Conservation (phyloP, 1,140 invertebrate species). For the Rhopalosiphum maidis region DNA sequence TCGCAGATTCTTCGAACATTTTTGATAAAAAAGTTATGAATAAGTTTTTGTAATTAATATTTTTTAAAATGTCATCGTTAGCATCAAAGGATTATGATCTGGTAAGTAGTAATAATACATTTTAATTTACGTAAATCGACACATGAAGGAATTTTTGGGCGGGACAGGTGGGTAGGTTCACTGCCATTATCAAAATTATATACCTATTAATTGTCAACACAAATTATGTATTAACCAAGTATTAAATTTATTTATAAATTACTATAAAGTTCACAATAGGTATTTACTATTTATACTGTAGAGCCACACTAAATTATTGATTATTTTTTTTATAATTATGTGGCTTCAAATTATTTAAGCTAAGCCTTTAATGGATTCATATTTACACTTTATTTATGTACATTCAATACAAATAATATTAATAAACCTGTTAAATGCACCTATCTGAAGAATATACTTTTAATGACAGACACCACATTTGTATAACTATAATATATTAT, state of each 20-base stretch:
- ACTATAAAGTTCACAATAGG: neutral
- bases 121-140: neutral
- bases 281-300: no score
- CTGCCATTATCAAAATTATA: neutral
- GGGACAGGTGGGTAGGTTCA: neutral
- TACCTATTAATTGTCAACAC: neutral
- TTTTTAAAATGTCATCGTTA: conserved; percentile 19
- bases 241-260: neutral
- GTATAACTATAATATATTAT: neutral
- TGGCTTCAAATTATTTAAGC: conserved; percentile 16
- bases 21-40: neutral
- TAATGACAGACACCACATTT: neutral
- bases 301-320: neutral
- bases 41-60: neutral
- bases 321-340: conserved; percentile 10
- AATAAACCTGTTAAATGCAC: neutral
- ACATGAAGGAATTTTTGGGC: conserved; percentile 44
- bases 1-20: neutral
- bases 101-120: conserved; percentile 34
- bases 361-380: neutral
- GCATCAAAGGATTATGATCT: conserved; percentile 41
- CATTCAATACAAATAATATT: neutral
- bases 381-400: neutral
- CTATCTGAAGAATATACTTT: neutral
- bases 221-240: neutral